A percentile compares a stretch with the other conserved stretches of the same genome.
These are phyloP conservation scores for Dexiosoma caninum DNA, from an alignment of 2,888 invertebrate species.

Conservation along the genomic window DNA sequence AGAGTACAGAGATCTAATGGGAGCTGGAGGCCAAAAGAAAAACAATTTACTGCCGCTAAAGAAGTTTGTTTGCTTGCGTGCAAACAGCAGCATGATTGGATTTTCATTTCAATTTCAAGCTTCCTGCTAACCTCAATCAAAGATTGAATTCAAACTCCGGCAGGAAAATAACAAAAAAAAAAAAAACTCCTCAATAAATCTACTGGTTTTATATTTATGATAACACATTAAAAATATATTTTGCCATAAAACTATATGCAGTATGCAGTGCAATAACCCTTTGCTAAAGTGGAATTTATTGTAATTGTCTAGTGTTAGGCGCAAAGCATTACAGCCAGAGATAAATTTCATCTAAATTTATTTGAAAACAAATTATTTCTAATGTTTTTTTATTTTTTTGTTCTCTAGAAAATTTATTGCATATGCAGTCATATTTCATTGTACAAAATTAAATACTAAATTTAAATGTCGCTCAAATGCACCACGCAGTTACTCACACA, in stretches of 20 bases:
- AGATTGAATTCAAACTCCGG: slow-evolving; percentile 40
- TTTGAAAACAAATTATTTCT: slow-evolving; percentile 20
- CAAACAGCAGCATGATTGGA: slow-evolving; percentile 13
- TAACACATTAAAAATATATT: slow-evolving; percentile 24
- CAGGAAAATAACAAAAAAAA: not conserved
- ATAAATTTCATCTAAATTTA: slow-evolving; percentile 36
- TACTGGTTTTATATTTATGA: slow-evolving; percentile 7
- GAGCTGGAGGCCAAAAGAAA: not conserved
- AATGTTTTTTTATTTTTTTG: not conserved
- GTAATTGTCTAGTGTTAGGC: slow-evolving; percentile 29
- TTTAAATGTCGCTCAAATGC: slow-evolving; percentile 1
- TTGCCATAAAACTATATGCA: slow-evolving; percentile 3
- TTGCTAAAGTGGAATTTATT: slow-evolving; percentile 30
- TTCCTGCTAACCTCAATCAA: slow-evolving; percentile 55
- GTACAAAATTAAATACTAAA: slow-evolving; percentile 32
- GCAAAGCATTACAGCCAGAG: slow-evolving; percentile 1
- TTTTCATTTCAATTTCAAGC: slow-evolving; percentile 6
- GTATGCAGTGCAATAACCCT: too few species aligned
- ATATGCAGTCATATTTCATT: slow-evolving; percentile 33
- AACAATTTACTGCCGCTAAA: slow-evolving; percentile 7
- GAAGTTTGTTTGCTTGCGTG: not conserved
- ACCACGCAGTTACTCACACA: not conserved
- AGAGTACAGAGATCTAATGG: slow-evolving; percentile 21
- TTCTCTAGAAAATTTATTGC: slow-evolving; percentile 40
- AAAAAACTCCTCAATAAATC: not conserved